Conservation (phyloP, 2,888 invertebrate species). For the Brachyptera putata region DNA sequence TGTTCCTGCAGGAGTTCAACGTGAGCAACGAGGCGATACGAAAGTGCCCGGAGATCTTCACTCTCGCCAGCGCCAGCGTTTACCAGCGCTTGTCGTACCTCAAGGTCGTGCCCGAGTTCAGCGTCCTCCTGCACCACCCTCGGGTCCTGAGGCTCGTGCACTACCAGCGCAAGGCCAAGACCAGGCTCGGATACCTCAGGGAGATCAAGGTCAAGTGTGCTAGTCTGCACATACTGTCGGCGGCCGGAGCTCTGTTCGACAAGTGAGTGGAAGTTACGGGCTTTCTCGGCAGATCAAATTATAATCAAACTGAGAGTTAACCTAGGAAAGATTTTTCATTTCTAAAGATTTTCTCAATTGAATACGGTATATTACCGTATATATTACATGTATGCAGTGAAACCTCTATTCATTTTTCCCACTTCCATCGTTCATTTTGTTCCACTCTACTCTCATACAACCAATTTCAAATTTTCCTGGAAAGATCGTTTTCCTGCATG, state of each 20-base stretch:
- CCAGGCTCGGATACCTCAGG: conserved; percentile 51
- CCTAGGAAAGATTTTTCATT: no score
- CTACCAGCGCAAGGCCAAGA: conserved; percentile 48
- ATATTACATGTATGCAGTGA: no score
- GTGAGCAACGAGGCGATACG: conserved; percentile 53
- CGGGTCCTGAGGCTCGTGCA: conserved; percentile 52
- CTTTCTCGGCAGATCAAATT: no score
- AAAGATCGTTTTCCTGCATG: no score
- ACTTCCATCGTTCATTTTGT: no score
- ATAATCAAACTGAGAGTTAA: no score
- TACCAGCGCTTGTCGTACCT: conserved; percentile 54
- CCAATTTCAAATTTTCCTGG: no score
- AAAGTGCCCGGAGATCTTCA: conserved; percentile 54
- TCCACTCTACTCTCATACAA: no score
- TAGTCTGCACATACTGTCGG: conserved; percentile 48
- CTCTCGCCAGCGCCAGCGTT: conserved; percentile 56
- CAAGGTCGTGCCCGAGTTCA: conserved; percentile 55
- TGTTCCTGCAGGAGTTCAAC: conserved; percentile 52
- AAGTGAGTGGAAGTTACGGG: no score
- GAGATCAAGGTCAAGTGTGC: conserved; percentile 49
- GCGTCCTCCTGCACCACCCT: conserved; percentile 56
- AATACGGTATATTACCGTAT: no score
- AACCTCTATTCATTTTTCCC: no score
- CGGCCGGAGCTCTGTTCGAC: conserved; percentile 43
- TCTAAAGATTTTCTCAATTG: no score